Base-by-base conservation (phyloP, 2,888 invertebrate species). In the Linyphia triangularis region DNA sequence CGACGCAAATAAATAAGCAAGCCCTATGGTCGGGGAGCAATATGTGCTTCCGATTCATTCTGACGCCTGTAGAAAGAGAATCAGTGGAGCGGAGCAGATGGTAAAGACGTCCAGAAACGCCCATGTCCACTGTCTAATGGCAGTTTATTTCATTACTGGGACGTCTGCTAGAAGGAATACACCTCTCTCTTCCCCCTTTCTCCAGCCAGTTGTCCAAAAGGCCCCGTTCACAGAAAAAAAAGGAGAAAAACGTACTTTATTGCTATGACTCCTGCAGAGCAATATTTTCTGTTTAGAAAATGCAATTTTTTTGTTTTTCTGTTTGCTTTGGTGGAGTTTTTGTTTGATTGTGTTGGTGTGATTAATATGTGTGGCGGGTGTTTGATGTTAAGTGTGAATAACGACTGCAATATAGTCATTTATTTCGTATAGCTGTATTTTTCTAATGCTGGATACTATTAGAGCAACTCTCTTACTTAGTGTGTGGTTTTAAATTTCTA, bases 101-200 rank as follows among this genome's bases (percentile, higher is more conserved):
- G 81, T 33, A 37, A 59, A 33, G 81, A 81, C 81, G 37, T 33
- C 69, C 22, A 10, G 59, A 59, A 69, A 69, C 70, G 81, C 81
- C 81, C 70, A 26, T 81, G 70, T 81, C 81, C 69, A 67, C 57
- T 37, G 59, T 37, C 79, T 79, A 79, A 79, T 79, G 51, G 69
- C 57, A 57, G 81, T 70, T 81, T 81, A 81, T 81, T 81, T 69
- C 81, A 81, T 81, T 81, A 81, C 70, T 16, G n/a, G 40, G 37
- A 16, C 69, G 69, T 37, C 22, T 13, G 33, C 19, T 33, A 6
- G 33, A 9, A 33, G 9, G 33, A 19, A 19, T 6, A n/a, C 63
- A 22, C 63, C 61, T 10, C 65, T n/a, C n/a, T n/a, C 9, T 22
- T 22, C 33, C 43, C 26, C 19, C n/a, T 40, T 16, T 33, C 37